Evolutionary conservation across 2,888 invertebrate genomes (phyloP), one percentile per base, ranked within the genome.

Genomic region (Drosophila anomelani): DNA sequence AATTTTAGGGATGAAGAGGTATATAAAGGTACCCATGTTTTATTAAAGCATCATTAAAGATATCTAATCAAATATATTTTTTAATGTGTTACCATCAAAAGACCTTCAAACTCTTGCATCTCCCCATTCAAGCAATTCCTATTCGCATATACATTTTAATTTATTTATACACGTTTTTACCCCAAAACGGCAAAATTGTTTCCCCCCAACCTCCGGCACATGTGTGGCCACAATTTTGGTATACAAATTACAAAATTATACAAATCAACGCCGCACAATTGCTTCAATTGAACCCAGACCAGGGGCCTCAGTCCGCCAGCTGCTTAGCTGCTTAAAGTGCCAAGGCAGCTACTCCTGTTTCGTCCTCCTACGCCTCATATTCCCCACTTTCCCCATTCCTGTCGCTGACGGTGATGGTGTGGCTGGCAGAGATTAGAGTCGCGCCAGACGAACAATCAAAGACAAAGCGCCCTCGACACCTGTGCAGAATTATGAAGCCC

Each of bases 201-300:
- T 77, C 49, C 64, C 53, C 64, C 68, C 62, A 73, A 15, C 47
- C 17, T 55, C 57, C 44, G 53, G 76, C 78, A 80, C 80, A 78
- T 86, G 87, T 89, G 85, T 85, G 89, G 84, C 89, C 77, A 80
- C 90, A 83, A 78, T 83, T 75, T 79, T 72, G 90, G 85, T 86
- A 88, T 86, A 86, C 90, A 86, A 89, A 86, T 86, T 86, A 89
- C 85, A 80, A 86, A 86, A 86, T 86, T 86, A 86, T 86, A 86
- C 85, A 89, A 86, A 86, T 86, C 85, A 86, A 89, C 87, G 88
- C 78, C 76, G 76, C 79, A 90, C 90, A 88, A 86, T 88, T 88
- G 90, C 85, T 81, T 83, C 90, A 90, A 86, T 89, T 86, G 90
- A 79, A 77, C 70, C 76, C 70, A 68, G 74, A 54, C 67, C 58